phyloP scores from a whole-genome alignment of 2,797 vertebrate species.

The Artibeus lituratus region DNA sequence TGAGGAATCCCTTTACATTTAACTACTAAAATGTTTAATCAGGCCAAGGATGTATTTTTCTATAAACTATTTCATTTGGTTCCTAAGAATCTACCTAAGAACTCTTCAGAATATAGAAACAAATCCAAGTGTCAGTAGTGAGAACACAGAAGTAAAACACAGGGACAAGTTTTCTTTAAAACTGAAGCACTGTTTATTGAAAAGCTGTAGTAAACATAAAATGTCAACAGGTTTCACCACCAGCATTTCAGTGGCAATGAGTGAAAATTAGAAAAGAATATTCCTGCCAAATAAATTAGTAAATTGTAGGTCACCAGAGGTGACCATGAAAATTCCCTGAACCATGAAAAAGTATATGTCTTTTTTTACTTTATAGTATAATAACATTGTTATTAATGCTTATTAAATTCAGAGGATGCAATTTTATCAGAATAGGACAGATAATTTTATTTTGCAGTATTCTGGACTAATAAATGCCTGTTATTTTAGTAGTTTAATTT shows the following conservation, averaged over 20 bases:
- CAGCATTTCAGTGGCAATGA: neutral
- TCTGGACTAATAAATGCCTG: neutral
- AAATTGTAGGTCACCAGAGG: neutral
- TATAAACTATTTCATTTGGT: neutral
- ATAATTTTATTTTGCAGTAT: neutral
- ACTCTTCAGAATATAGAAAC: neutral
- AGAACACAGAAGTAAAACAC: constrained; percentile 16
- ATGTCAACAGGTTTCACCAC: neutral
- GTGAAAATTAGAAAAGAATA: neutral
- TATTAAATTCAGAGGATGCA: neutral
- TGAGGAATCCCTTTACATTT: neutral
- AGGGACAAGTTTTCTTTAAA: constrained; percentile 20
- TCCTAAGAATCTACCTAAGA: neutral
- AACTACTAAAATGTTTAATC: neutral
- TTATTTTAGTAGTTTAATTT: neutral
- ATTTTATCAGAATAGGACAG: neutral
- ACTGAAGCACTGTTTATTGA: neutral
- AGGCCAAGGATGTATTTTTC: neutral
- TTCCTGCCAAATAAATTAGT: neutral
- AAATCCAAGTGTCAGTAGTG: neutral
- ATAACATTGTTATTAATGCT: neutral
- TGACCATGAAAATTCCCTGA: neutral
- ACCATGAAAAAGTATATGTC: neutral
- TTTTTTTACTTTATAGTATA: neutral
- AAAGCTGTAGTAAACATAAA: neutral